Conservation (phyloP, 2,888 invertebrate species). For the Plebejus melissa region DNA sequence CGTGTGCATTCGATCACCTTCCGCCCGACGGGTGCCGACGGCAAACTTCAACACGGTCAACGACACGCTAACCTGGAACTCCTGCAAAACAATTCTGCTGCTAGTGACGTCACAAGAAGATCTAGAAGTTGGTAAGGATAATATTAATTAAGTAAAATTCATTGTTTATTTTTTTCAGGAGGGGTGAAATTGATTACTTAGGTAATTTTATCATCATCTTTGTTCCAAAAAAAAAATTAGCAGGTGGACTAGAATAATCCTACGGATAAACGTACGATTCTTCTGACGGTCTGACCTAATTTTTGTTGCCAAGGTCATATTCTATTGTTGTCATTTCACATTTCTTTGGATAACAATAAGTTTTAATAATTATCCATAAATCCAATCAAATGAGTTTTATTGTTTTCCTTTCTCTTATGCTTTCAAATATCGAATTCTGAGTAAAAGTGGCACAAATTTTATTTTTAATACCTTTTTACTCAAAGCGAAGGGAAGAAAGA, state of each 20-base stretch:
- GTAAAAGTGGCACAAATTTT: neutral
- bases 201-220: neutral
- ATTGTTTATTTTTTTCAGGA: slow-evolving; percentile 17
- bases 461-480: neutral
- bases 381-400: neutral
- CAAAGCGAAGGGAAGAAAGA: neutral
- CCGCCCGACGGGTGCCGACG: slow-evolving; percentile 46
- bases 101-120: neutral
- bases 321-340: neutral
- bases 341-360: neutral
- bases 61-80: slow-evolving; percentile 37
- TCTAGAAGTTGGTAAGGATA: slow-evolving; percentile 36
- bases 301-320: neutral
- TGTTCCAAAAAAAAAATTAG: neutral
- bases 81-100: slow-evolving; percentile 30
- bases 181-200: neutral
- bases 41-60: slow-evolving; percentile 45
- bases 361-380: too few species aligned
- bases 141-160: neutral
- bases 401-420: neutral
- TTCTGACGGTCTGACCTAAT: slow-evolving; percentile 3
- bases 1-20: slow-evolving; percentile 46
- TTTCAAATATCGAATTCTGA: neutral
- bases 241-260: neutral
- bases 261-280: neutral